These are phyloP conservation scores for Petromus typicus DNA, from an alignment of 2,113 vertebrate species.

Conservation along the genomic window DNA sequence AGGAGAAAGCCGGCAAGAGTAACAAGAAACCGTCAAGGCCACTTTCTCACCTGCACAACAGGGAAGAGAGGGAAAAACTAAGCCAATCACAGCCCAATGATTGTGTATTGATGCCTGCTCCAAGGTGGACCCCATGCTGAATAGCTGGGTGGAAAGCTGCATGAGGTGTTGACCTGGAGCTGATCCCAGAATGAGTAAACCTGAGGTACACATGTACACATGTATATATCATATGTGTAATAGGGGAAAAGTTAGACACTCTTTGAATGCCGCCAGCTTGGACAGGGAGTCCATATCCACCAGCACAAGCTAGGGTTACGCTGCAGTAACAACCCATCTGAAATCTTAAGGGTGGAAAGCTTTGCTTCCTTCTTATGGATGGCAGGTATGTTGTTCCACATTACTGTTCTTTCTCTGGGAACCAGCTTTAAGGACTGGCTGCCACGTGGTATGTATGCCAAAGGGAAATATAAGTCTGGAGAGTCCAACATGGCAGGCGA, in stretches of 20 bases:
- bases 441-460: not conserved
- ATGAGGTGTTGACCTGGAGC: not conserved
- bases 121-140: not conserved
- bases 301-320: not conserved
- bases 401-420: not conserved
- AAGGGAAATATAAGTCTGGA: not conserved
- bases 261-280: not conserved
- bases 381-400: not conserved
- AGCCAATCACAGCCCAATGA: slow-evolving; percentile 49
- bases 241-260: not conserved
- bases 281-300: not conserved
- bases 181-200: not conserved
- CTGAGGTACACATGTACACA: not conserved
- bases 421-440: not conserved
- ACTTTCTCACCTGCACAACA: slow-evolving; percentile 18
- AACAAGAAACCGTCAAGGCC: slow-evolving; percentile 34
- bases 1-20: not conserved
- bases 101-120: slow-evolving; percentile 24
- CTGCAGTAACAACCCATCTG: not conserved
- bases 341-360: not conserved
- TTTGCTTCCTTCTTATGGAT: not conserved
- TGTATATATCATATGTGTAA: not conserved
- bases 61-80: not conserved
- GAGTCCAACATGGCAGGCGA: not conserved
- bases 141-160: not conserved